Evolutionary conservation across 2,113 vertebrate genomes (phyloP).

Genomic region (Poicephalus gulielmi): DNA sequence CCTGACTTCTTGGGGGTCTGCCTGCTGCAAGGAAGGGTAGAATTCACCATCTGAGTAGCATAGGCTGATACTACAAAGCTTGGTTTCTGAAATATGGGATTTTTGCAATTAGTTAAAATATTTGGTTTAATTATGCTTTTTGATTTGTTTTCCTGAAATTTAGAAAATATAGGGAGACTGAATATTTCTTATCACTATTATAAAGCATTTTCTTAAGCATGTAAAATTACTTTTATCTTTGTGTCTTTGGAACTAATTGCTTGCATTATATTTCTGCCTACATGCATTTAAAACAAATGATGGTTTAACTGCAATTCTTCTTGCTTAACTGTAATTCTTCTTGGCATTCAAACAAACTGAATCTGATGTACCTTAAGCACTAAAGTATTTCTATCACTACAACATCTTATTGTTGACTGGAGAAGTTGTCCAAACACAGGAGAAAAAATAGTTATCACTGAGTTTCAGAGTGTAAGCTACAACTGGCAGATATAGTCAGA

Average conservation of each 20-base stretch:
- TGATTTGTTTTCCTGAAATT: neutral
- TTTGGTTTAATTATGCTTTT: fast-evolving
- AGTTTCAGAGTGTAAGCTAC: neutral
- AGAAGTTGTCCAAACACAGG: neutral
- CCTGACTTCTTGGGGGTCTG: neutral
- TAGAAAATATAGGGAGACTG: neutral
- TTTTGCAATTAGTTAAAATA: neutral
- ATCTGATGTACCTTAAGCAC: neutral
- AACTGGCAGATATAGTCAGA: neutral
- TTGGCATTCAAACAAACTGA: neutral
- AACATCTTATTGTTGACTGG: neutral
- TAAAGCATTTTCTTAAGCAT: neutral
- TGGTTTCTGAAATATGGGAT: neutral
- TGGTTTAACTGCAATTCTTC: neutral
- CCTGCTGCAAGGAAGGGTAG: neutral
- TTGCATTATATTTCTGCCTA: neutral
- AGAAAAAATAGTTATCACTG: neutral
- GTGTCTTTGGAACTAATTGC: neutral
- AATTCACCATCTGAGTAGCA: neutral
- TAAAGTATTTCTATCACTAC: neutral
- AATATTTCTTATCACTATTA: neutral
- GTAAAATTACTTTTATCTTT: neutral
- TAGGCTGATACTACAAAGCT: neutral
- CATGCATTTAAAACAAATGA: neutral
- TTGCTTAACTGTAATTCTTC: neutral